Conservation (phyloP, 1,140 invertebrate genomes). For the Diorhabda elongata region DNA sequence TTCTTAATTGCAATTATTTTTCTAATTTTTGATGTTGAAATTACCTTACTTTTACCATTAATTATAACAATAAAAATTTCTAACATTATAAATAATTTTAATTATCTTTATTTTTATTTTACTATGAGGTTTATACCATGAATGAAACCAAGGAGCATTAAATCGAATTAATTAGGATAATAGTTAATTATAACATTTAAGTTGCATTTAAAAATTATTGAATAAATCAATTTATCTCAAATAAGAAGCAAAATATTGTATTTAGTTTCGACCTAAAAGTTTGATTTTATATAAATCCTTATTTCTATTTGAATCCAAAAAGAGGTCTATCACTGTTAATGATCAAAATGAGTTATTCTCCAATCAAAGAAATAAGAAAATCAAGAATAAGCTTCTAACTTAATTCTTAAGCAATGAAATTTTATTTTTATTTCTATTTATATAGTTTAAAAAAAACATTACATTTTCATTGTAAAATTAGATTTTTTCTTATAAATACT, state of each 20-base stretch:
- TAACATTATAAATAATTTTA: constrained; percentile 45
- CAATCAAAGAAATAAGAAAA: constrained; percentile 34
- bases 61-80: constrained; percentile 38
- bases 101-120: constrained; percentile 54
- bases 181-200: constrained; percentile 62
- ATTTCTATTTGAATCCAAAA: constrained; percentile 48
- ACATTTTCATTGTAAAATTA: constrained; percentile 59
- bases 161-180: constrained; percentile 55
- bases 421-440: constrained; percentile 45
- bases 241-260: constrained; percentile 54
- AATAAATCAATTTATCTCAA: constrained; percentile 51
- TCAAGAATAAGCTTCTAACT: constrained; percentile 39
- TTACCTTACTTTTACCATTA: constrained; percentile 32
- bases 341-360: constrained; percentile 42
- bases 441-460: constrained; percentile 57
- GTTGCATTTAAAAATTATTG: constrained; percentile 60
- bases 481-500: constrained; percentile 34
- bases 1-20: too few relatives aligned
- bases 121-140: constrained; percentile 54
- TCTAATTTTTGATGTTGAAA: constrained; percentile 24
- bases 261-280: constrained; percentile 58
- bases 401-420: constrained; percentile 35
- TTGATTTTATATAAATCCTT: constrained; percentile 47
- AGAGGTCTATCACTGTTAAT: constrained; percentile 56
- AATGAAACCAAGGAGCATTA: constrained; percentile 60